Base-by-base conservation (phyloP, 2,888 invertebrate genomes). In the Auanema freiburgensis region DNA sequence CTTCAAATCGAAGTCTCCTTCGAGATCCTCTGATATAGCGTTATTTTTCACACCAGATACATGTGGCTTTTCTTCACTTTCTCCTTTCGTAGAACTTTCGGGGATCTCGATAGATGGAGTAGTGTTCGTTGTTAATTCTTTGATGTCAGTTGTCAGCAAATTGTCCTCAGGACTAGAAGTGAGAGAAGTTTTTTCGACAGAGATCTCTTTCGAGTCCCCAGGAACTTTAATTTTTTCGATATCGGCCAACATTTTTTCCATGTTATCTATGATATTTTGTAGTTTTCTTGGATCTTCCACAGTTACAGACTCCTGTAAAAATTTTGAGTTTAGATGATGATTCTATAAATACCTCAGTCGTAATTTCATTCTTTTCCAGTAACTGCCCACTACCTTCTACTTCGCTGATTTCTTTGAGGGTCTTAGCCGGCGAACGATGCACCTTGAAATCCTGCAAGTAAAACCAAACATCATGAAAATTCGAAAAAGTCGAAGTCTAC, bases 161-260 rank as follows among this genome's bases (percentile, higher is more conserved):
- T 33, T 33, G 8, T 33, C 33, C 4, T 33, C 33, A 8, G 33
- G 33, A 8, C 33, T 33, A 8, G 33, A 33, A 5, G 33, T 33
- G 3, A 5, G 33, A 33, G 33, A 33, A 33, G 33, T 33, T 33
- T 33, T 33, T 33, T 33, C 33, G 33, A 5, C 33, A 5, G 33
- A 33, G 3, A 8, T 33, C 4, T 33, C 33, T 8, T 33, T 33
- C 8, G 3, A 3, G 33, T 33, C 33, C 8, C 33, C 33, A 33
- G 33, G 33, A 33, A 46, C 46, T 18, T 46, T 16, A 10, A 46
- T 46, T 18, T 21, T 46, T 21, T 46, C 46, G 5, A 46, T 46
- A 46, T 46, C 46, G 4, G 46, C 46, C 6, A 46, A 18, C 46
- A 46, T 46, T 46, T 21, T 46, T 10, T 46, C 46, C 46, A 46